A percentile compares a stretch with the other conserved stretches of the same genome.
These are phyloP conservation scores for Rhincodon typus DNA, from an alignment of 2,797 vertebrate genomes.

Conservation along the genomic window DNA sequence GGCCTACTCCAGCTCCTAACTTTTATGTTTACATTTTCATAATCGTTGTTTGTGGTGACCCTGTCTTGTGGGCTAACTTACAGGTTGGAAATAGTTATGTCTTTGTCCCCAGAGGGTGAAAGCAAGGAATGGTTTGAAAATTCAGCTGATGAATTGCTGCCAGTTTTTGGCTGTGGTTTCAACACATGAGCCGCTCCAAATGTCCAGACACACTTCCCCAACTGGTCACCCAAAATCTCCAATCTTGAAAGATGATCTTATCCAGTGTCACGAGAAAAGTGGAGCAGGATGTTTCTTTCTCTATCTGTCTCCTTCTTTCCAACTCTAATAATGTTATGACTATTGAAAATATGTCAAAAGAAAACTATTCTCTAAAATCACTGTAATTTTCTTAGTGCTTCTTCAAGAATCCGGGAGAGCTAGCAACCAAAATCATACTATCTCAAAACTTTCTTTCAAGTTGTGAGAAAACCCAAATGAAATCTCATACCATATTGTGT, in stretches of 20 bases:
- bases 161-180: not conserved
- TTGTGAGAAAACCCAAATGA: not conserved
- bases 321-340: not conserved
- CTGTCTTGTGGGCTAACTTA: not conserved
- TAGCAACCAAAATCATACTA: not conserved
- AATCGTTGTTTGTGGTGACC: not conserved
- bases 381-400: not conserved
- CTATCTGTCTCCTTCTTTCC: not conserved
- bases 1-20: too few relatives aligned
- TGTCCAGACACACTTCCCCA: too few relatives aligned
- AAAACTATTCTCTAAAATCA: too few relatives aligned
- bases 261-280: not conserved
- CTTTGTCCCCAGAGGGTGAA: not conserved
- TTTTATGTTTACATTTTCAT: too few relatives aligned
- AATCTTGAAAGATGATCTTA: too few relatives aligned
- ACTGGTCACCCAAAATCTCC: too few relatives aligned
- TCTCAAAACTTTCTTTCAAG: not conserved
- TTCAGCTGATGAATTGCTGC: too few relatives aligned
- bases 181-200: not conserved
- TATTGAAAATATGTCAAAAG: too few relatives aligned
- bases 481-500: too few relatives aligned
- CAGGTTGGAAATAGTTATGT: not conserved
- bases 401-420: too few relatives aligned
- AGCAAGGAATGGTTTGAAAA: not conserved
- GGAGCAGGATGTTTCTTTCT: not conserved